Evolutionary conservation across 2,113 vertebrate genomes (phyloP), one percentile per base, ranked within the genome.

Genomic region (Notarius lentiginosus): DNA sequence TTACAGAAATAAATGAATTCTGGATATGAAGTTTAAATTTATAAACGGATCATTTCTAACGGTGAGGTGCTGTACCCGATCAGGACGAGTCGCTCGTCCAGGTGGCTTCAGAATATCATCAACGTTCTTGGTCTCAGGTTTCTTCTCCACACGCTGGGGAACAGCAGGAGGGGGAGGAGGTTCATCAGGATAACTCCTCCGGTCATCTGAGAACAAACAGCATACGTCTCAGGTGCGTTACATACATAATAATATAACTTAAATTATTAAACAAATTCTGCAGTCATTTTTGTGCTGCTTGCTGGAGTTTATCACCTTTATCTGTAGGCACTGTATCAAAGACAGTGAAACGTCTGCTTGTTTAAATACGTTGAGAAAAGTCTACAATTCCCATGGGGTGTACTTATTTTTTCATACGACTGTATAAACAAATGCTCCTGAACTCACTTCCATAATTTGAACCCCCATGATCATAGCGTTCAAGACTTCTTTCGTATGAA

Each of bases 111-210:
- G 95, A 91, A 99, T 96, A 90, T 99, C 98, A 75, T 99, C 98
- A 41, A 98, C 97, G 79, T 99, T 99, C 93, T 99, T 99, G 72
- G 95, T 97, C 89, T 99, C 98, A 18, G 98, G 98, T 90, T 99
- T 99, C 90, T 96, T 99, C 92, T 99, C 98, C 7, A 97, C 93
- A 55, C 96, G 94, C 55, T 96, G 96, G 15, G 95, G 94, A 90
- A 95, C 93, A 58, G 89, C 84, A 86, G 96, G 93, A 34, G 97
- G 96, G 51, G 97, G 96, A 56, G 97, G 96, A 11, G 96, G 95
- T 7, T 99, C 98, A n/a, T 99, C 98, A 7, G 96, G 93, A 83
- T 96, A 99, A 92, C 92, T 94, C 95, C 97, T 96, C 91, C 97
- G 93, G 83, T 98, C 97, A 91, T 94, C 97, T 98, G 94, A 55